These are phyloP conservation scores for Drosophila sturtevanti DNA, from an alignment of 1,140 invertebrate genomes.

Conservation along the genomic window DNA sequence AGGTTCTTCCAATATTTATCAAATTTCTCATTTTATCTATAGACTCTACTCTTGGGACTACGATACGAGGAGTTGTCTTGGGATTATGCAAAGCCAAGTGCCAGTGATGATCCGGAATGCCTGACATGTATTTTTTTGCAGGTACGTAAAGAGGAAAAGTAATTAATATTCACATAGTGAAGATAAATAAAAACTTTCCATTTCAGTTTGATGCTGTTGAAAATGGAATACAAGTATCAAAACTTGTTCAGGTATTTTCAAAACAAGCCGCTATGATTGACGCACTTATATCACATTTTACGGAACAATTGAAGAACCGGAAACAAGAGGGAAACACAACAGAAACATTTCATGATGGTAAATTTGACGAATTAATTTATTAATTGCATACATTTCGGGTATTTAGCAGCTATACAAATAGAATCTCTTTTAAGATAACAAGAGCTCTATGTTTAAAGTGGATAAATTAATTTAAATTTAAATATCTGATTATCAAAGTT, in stretches of 20 bases:
- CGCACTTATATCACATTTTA: constrained; percentile 93
- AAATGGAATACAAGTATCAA: constrained; percentile 92
- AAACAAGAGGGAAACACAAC: constrained; percentile 82
- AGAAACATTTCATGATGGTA: constrained; percentile 83
- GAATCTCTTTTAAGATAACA: too few species aligned
- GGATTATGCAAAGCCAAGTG: constrained; percentile 93
- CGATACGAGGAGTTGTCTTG: constrained; percentile 94
- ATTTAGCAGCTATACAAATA: too few species aligned
- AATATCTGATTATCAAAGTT: too few species aligned
- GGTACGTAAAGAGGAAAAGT: constrained; percentile 42
- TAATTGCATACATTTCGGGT: background rate
- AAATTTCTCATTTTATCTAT: constrained; percentile 48
- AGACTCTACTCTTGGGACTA: constrained; percentile 92
- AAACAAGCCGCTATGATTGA: constrained; percentile 96
- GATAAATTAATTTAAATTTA: too few species aligned
- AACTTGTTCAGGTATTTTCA: constrained; percentile 92
- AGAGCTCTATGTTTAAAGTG: too few species aligned
- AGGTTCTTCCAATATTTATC: background rate
- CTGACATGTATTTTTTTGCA: constrained; percentile 94
- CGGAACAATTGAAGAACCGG: constrained; percentile 83
- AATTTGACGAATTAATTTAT: background rate
- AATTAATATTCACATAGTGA: background rate
- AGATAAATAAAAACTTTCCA: background rate
- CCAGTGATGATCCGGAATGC: constrained; percentile 92
- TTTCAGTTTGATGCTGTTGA: constrained; percentile 91